A percentile compares a stretch with the other conserved stretches of the same genome.
phyloP scores from a whole-genome alignment of 2,797 vertebrate genomes.

The Amniataba percoides region DNA sequence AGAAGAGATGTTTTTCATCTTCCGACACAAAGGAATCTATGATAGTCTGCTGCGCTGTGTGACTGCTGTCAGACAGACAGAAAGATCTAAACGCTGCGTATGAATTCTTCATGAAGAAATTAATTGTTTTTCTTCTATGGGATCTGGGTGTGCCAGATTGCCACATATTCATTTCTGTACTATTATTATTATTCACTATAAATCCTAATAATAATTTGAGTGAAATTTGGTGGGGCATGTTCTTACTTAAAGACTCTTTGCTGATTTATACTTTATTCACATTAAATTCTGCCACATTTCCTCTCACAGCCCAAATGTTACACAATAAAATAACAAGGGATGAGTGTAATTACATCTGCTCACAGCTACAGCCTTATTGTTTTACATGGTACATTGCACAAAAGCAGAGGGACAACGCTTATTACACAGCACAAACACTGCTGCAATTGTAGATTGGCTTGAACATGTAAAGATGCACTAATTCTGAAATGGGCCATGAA shows the following conservation, averaged over 20 bases:
- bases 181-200: constrained; percentile 16
- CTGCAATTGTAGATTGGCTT: constrained; percentile 59
- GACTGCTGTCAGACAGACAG: constrained; percentile 38
- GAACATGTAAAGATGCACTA: constrained; percentile 67
- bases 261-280: constrained; percentile 26
- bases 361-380: constrained; percentile 56
- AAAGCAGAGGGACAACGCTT: constrained; percentile 52
- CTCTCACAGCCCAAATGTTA: constrained; percentile 46
- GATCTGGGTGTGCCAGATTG: constrained; percentile 15
- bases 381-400: constrained; percentile 72
- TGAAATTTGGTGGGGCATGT: constrained; percentile 11
- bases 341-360: constrained; percentile 62
- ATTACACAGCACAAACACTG: constrained; percentile 58
- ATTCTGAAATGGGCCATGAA: constrained; percentile 83
- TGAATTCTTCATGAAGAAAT: constrained; percentile 65
- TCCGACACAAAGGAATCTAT: constrained; percentile 59
- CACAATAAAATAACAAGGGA: constrained; percentile 54
- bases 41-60: constrained; percentile 31
- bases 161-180: constrained; percentile 13
- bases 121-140: constrained; percentile 50
- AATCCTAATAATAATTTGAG: constrained; percentile 25
- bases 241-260: constrained; percentile 13
- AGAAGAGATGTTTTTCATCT: constrained; percentile 65
- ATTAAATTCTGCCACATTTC: constrained; percentile 35
- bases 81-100: constrained; percentile 47